These are phyloP conservation scores for Drosophila seguyi DNA, from an alignment of 1,140 invertebrate genomes.

Conservation along the genomic window DNA sequence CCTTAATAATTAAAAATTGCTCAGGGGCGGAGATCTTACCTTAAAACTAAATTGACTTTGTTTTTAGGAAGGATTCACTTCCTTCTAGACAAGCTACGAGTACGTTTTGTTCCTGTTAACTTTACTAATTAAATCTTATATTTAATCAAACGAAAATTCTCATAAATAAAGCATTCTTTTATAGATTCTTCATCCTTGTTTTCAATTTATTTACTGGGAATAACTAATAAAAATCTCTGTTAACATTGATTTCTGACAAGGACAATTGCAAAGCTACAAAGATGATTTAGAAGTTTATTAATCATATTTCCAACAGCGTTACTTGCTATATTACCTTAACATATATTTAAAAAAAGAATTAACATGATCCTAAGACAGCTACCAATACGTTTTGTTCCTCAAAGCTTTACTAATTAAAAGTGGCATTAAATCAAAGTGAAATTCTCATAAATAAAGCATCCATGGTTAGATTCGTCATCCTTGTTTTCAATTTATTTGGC, in stretches of 20 bases:
- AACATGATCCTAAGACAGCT: neutral
- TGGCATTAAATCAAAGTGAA: neutral
- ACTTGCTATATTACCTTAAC: too few relatives aligned
- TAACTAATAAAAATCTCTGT: neutral
- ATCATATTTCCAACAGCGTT: too few relatives aligned
- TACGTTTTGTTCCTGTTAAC: too few relatives aligned
- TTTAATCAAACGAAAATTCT: neutral
- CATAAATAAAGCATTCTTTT: neutral
- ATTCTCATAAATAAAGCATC: neutral
- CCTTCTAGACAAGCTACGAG: too few relatives aligned
- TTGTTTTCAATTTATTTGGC: neutral
- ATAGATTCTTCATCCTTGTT: neutral
- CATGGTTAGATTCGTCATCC: neutral
- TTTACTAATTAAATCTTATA: neutral
- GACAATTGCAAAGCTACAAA: neutral
- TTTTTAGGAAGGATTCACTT: too few relatives aligned
- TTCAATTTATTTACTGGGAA: neutral
- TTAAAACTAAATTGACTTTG: neutral
- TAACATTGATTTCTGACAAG: neutral
- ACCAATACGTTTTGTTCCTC: neutral
- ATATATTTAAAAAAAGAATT: too few relatives aligned
- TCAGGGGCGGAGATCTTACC: neutral
- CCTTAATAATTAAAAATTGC: conserved; percentile 17
- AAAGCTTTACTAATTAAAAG: neutral
- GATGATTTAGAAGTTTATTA: too few relatives aligned